phyloP scores from a whole-genome alignment of 2,113 vertebrate species.

The Caranx ignobilis region DNA sequence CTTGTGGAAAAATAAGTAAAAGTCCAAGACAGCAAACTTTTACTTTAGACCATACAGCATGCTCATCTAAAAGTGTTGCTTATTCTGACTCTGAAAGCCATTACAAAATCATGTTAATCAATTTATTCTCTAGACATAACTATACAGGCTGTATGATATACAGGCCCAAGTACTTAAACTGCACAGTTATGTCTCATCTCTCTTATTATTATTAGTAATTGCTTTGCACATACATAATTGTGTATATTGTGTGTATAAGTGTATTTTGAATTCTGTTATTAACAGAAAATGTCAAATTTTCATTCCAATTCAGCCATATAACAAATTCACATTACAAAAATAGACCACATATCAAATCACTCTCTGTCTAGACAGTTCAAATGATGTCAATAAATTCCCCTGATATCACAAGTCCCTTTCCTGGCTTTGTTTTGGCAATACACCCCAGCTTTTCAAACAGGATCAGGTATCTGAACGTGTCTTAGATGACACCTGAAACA shows the following conservation, averaged over 20 bases:
- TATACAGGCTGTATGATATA: not conserved
- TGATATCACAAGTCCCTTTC: not conserved
- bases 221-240: no score
- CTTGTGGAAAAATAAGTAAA: constrained; percentile 45
- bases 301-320: not conserved
- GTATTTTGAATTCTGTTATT: no score
- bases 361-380: not conserved
- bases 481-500: not conserved
- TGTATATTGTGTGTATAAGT: no score
- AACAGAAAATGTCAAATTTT: not conserved
- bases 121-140: not conserved
- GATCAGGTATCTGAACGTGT: constrained; percentile 4
- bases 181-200: not conserved
- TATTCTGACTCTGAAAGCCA: not conserved
- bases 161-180: not conserved
- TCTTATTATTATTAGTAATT: no score
- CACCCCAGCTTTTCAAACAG: constrained; percentile 26
- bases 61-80: not conserved
- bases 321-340: no score
- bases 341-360: not conserved
- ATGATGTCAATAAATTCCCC: not conserved
- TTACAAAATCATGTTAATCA: not conserved
- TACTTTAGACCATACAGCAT: not conserved
- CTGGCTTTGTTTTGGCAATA: constrained; percentile 22
- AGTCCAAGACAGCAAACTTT: constrained; percentile 8